A percentile compares a stretch with the other conserved stretches of the same genome.
Evolutionary conservation across 2,888 invertebrate species (phyloP).

Genomic region (Iselma pallidipennis): DNA sequence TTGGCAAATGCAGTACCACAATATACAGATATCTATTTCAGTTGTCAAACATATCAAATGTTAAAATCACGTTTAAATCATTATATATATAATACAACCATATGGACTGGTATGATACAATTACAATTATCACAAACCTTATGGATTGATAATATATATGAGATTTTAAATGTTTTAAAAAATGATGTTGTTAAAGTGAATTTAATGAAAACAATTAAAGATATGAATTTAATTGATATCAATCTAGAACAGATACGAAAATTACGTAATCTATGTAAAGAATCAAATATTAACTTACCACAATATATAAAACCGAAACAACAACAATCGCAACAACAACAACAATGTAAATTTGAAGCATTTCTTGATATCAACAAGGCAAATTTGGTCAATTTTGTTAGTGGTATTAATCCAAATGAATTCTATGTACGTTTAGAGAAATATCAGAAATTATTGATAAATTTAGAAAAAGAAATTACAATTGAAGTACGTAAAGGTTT

Average conservation of each 20-base stretch:
- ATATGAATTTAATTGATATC: slow-evolving; percentile 52
- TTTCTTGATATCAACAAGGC: slow-evolving; percentile 55
- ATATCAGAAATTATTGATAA: slow-evolving; percentile 50
- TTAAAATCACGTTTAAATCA: slow-evolving; percentile 30
- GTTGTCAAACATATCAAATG: slow-evolving; percentile 27
- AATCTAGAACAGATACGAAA: slow-evolving; percentile 59
- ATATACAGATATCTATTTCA: slow-evolving; percentile 44
- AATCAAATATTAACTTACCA: slow-evolving; percentile 47
- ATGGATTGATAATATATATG: slow-evolving; percentile 67
- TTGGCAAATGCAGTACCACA: slow-evolving; percentile 48
- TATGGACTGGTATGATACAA: slow-evolving; percentile 57
- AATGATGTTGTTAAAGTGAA: slow-evolving; percentile 61
- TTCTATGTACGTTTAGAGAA: slow-evolving; percentile 60
- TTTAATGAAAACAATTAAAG: slow-evolving; percentile 58
- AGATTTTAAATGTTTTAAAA: slow-evolving; percentile 58
- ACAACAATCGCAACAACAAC: background rate
- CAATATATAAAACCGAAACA: slow-evolving; percentile 38
- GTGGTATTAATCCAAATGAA: slow-evolving; percentile 49
- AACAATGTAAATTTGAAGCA: slow-evolving; percentile 50
- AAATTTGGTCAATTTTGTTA: slow-evolving; percentile 56
- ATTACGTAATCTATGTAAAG: slow-evolving; percentile 57
- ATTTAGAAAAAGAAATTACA: slow-evolving; percentile 55
- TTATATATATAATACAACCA: slow-evolving; percentile 32
- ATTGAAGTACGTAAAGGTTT: slow-evolving; percentile 19
- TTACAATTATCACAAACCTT: slow-evolving; percentile 65